Evolutionary conservation across 2,797 vertebrate genomes (phyloP), one percentile per base, ranked within the genome.

Genomic region (Yasuhikotakia modesta): DNA sequence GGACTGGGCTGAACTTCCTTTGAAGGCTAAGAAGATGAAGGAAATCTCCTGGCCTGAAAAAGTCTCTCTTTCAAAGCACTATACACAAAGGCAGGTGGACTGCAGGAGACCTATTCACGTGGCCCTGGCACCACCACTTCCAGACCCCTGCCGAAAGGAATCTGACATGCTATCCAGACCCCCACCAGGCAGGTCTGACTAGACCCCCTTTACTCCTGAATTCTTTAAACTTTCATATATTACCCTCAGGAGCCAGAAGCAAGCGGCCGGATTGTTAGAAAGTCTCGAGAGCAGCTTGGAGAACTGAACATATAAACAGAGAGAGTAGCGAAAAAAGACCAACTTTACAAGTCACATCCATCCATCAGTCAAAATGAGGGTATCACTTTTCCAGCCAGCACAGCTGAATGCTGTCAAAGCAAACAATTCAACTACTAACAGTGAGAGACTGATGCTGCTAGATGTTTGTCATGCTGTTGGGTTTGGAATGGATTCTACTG

Each of bases 21-120:
- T 90, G 90, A 83, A 91, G 30, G 78, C 85, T 90, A 90, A 90
- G 88, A 89, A 89, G 87, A 89, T 88, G 87, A 89, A 81, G 78
- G 55, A 79, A 88, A 90, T 89, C 76, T 87, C 83, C 86, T 83
- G 80, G 81, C 82, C 85, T 88, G 78, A 87, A 87, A 83, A 61
- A 24, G 43, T 82, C 76, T 64, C 60, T 58, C 76, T 81, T 87
- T 85, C 46, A 84, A 77, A 72, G 2, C 19, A 76, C 84, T 70
- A 88, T 85, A 58, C 73, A 82, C 78, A 81, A 67, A 76, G 63
- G 73, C 79, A 78, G 70, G 76, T 48, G 74, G 70, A 39, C 75
- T 1, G 65, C 64, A 70, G 67, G 71, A 72, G 55, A 71, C 79
- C 76, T 76, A 82, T 76, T 83, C 84, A 80, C 75, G 64, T 76